Evolutionary conservation across 2,797 vertebrate genomes (phyloP), one percentile per base, ranked within the genome.

Genomic region (Glyptemys insculpta): DNA sequence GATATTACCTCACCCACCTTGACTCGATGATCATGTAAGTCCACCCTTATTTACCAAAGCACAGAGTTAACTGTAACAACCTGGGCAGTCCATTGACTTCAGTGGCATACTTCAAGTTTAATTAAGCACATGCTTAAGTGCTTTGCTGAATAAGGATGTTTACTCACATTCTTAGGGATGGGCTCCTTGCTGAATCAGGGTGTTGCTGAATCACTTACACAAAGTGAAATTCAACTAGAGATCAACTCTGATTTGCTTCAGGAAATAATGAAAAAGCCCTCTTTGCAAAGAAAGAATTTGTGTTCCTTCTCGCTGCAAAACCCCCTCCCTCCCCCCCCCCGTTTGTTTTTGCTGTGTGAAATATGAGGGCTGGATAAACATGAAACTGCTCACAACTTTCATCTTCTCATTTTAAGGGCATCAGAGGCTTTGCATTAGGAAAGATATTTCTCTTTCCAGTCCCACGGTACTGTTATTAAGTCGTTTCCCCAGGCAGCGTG

Each of bases 181-280:
- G 57, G 31, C 41, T 80, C 52, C 54, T 72, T 56, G 21, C 41
- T 85, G 85, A 76, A 25, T 3, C 16, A 76, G 72, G 74, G 18
- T 34, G 41, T 29, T 53, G 53, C 19, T 53, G 53, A 54, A 23
- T 54, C 53, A 4, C 0, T 59, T 0, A 0, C 68, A 50, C 80
- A 82, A 52, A 68, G 3, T 16, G 25, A 10, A 49, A 37, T 82
- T 54, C 37, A 78, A 62, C 6, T 14, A 79, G 27, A 5, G 5
- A 59, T 52, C 52, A 10, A 9, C 50, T 78, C 74, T 47, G 52
- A 27, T 21, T 62, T 2, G 0, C 15, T 72, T 4, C 0, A 6
- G 5, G 3, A 76, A 12, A 15, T 12, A 25, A n/a, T 15, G 25
- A 19, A 83, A 85, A 29, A 1, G 0, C 34, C 41, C 41, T 44